These are phyloP conservation scores for Chymomyza fuscimana DNA, from an alignment of 2,888 invertebrate species.

Conservation along the genomic window DNA sequence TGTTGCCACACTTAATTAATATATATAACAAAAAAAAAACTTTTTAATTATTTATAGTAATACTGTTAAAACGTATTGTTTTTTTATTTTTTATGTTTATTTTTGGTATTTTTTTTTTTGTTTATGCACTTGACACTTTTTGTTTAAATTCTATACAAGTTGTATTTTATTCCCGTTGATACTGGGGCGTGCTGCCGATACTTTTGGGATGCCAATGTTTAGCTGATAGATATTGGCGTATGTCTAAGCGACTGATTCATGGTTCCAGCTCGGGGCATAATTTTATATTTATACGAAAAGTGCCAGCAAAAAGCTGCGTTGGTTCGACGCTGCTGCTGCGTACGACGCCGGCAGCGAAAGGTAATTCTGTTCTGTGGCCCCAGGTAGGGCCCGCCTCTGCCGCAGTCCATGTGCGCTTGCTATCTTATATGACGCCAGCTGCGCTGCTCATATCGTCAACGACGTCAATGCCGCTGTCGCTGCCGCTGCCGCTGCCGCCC, in stretches of 20 bases:
- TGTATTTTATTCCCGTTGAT: neutral
- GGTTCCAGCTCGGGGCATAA: slow-evolving; percentile 49
- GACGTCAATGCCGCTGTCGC: neutral
- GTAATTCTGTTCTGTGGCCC: neutral
- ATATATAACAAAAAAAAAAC: neutral
- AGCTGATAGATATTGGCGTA: slow-evolving; percentile 67
- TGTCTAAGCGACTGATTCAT: slow-evolving; percentile 67
- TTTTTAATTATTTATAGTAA: neutral
- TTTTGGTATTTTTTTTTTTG: neutral
- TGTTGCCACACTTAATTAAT: neutral
- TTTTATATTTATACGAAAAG: slow-evolving; percentile 72
- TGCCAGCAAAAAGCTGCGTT: slow-evolving; percentile 38
- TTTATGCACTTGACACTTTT: neutral
- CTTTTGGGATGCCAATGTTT: neutral
- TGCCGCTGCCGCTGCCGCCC: neutral
- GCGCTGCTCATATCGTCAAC: neutral
- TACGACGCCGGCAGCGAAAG: slow-evolving; percentile 9
- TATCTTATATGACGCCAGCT: neutral
- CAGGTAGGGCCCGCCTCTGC: neutral
- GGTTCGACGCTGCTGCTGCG: slow-evolving; percentile 38
- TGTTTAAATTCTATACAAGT: neutral
- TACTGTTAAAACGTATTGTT: too few relatives aligned
- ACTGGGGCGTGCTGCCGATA: neutral
- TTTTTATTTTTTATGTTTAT: too few relatives aligned
- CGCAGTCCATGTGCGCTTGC: neutral